Base-by-base conservation (phyloP, 2,797 vertebrate species). In the Aplochiton taeniatus region DNA sequence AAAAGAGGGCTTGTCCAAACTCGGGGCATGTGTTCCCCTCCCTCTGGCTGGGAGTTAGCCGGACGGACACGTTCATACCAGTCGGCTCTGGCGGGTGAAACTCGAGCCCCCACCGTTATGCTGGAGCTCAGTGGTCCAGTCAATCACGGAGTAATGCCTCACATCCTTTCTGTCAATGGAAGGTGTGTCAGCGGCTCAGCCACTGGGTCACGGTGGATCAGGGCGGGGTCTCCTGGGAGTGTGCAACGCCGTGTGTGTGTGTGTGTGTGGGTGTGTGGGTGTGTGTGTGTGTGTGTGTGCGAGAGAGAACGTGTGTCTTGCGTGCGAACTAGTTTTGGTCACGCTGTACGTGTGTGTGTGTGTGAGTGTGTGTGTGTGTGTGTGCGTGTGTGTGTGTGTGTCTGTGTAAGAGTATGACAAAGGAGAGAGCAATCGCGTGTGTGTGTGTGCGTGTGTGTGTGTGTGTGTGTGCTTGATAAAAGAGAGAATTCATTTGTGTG, bases 371-470 rank as follows among this genome's bases (percentile, higher is more conserved):
- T 66, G 58, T 69, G 56, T 54, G 43, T 45, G 11, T 16, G 51
- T 56, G 50, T 60, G 16, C 11, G 41, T 63, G 60, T 56, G 53
- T 72, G 46, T 58, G 60, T 61, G 50, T 58, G 65, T 56, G 65
- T 43, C 65, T 67, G 65, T 52, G 47, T 45, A 31, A 3, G 31
- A 31, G 31, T 31, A 31, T 31, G 31, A 31, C 31, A 31, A 31
- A 31, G 6, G 31, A 31, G 6, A 31, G 31, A 31, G 31, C 31
- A 31, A 31, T 31, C 2, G 18, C 17, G 58, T 61, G 58, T 14
- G 13, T 48, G 46, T 14, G 46, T 48, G 46, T 14, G 46, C 9
- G 46, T 48, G 46, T 48, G 46, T 48, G 46, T 48, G 46, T 48
- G 31, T 31, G 31, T 3, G 46, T 48, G 46, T 48, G 46, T 48